Percentiles rank a stretch among this genome's conserved stretches.
Evolutionary conservation across 30 jellyfish, hydroid and myxozoan species (phyloP).

Genomic region (Chironex yamaguchii): DNA sequence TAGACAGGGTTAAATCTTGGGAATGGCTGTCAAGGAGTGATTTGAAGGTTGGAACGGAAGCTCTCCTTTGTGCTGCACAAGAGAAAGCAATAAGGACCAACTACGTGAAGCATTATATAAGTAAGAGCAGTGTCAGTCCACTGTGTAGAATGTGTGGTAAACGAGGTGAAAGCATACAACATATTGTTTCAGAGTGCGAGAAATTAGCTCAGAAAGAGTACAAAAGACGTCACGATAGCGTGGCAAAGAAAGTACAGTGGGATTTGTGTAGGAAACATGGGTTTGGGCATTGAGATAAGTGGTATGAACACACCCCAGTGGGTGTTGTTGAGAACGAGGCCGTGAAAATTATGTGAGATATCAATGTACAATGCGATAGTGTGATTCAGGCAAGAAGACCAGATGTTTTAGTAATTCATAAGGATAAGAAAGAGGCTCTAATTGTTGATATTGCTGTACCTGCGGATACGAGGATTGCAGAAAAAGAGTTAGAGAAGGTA

Average conservation of each 20-base stretch:
- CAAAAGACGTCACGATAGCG: slow-evolving; percentile 28
- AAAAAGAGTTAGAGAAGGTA: too few relatives aligned
- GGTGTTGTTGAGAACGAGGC: slow-evolving; percentile 31
- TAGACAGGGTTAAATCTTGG: slow-evolving; percentile 17
- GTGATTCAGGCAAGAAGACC: too few relatives aligned
- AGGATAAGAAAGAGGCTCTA: too few relatives aligned
- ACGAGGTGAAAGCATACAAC: slow-evolving; percentile 23
- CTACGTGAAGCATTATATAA: neutral
- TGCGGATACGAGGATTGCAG: too few relatives aligned
- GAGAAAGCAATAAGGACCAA: slow-evolving; percentile 25
- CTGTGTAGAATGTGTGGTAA: slow-evolving; percentile 17
- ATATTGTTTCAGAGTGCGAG: slow-evolving; percentile 25
- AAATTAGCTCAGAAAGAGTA: slow-evolving; percentile 26
- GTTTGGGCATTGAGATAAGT: too few relatives aligned
- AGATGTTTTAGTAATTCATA: too few relatives aligned
- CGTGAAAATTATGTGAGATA: slow-evolving; percentile 30
- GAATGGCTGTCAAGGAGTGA: slow-evolving; percentile 39
- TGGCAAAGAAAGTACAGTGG: slow-evolving; percentile 38
- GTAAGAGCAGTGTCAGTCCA: too few relatives aligned
- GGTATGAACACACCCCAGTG: slow-evolving; percentile 29
- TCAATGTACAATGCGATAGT: too few relatives aligned
- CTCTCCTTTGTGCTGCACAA: slow-evolving; percentile 17
- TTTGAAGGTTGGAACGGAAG: slow-evolving; percentile 29
- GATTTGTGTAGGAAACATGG: slow-evolving; percentile 1
- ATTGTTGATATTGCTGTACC: too few relatives aligned